Base-by-base conservation (phyloP, 2,888 invertebrate species). In the Hirtodrosophila histrioides region DNA sequence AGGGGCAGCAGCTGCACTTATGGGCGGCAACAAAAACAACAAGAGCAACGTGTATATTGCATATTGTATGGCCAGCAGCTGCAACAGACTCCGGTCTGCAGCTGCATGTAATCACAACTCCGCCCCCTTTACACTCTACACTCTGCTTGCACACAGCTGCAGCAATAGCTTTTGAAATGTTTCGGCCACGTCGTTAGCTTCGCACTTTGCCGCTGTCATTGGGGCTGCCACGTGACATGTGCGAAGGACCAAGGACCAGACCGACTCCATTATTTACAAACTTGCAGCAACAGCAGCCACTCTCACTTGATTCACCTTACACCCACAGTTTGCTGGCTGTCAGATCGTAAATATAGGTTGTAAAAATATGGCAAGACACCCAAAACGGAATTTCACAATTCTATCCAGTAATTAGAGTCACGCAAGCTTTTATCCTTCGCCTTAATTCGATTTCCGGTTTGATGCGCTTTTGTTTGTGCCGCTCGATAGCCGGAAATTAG, bases 371-470 rank as follows among this genome's bases (percentile, higher is more conserved):
- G 9, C 12, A 9, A 12, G 12, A 4, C 8, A 36, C 27, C 5
- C 24, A 53, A 46, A 65, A 37, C 27, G 4, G 10, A 17, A 31
- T 41, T 33, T 44, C 23, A 44, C 45, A 45, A 27, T 48, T 5
- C 35, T 48, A 41, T 44, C 43, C 40, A 61, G 69, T 82, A 88
- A 82, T 82, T 86, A 75, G 56, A 78, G 72, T 67, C 72, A 82
- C 83, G 86, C 65, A 57, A 67, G 53, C 56, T 56, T 71, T 71
- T 69, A 44, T 61, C 49, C 54, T 50, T 36, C 46, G 66, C 53
- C 45, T 62, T 86, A 78, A 84, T 80, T 86, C 76, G 79, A 86
- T 88, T 87, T 87, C 89, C 88, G 74, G 68, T 73, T 71, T 70
- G 68, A 67, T 76, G 72, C 72, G 67, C 54, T 69, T 71, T 69